A percentile compares a stretch with the other conserved stretches of the same genome.
phyloP scores from a whole-genome alignment of 2,113 vertebrate species.

The Brevimyrus niger region DNA sequence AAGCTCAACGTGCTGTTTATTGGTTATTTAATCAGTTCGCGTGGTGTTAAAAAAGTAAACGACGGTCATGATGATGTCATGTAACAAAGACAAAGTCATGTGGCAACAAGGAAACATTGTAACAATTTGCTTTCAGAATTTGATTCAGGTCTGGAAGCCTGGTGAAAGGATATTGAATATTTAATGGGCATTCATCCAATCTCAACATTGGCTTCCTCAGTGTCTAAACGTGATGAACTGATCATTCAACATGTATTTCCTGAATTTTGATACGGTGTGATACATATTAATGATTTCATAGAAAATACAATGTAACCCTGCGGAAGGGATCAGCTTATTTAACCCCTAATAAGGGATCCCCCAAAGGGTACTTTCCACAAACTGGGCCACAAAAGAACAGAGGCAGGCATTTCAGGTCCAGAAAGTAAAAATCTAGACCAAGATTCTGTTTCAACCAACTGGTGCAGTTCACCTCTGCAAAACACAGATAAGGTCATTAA shows the following conservation, averaged over 20 bases:
- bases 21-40: background rate
- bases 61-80: background rate
- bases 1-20: background rate
- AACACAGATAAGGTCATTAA: background rate
- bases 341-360: background rate
- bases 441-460: too few species aligned
- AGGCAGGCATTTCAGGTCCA: too few species aligned
- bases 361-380: background rate
- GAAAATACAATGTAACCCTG: too few species aligned
- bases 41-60: background rate
- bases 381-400: background rate
- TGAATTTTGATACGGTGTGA: background rate
- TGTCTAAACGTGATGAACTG: background rate
- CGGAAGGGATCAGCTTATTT: background rate
- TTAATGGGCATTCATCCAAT: background rate
- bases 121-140: background rate
- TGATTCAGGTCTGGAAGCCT: background rate
- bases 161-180: background rate
- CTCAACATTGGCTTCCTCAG: background rate
- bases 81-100: background rate
- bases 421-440: too few species aligned
- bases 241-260: background rate
- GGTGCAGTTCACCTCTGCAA: too few species aligned
- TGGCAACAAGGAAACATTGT: background rate
- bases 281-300: background rate